phyloP scores from a whole-genome alignment of 2,797 vertebrate species.

The Tamandua tetradactyla region DNA sequence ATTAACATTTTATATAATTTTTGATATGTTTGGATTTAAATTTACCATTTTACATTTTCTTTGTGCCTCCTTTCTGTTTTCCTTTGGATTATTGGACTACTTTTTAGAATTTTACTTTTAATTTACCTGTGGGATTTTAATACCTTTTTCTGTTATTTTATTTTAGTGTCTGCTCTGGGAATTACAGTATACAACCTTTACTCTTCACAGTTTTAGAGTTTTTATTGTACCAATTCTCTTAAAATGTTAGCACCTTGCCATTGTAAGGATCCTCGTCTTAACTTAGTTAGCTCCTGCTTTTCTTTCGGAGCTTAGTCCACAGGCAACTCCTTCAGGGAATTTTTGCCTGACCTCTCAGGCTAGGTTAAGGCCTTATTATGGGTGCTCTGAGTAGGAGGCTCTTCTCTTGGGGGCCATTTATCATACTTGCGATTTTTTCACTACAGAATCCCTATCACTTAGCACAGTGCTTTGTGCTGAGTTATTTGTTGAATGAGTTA shows the following conservation, averaged over 20 bases:
- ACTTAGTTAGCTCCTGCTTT: background rate
- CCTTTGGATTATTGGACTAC: background rate
- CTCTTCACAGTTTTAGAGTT: background rate
- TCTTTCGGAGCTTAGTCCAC: background rate
- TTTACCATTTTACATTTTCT: background rate
- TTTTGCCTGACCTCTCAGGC: background rate
- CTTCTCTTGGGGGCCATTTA: background rate
- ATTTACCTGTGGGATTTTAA: background rate
- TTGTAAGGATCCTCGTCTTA: background rate
- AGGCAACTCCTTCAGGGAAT: background rate
- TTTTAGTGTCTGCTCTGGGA: background rate
- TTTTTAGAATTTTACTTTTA: background rate
- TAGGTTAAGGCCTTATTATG: background rate
- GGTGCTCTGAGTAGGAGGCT: background rate
- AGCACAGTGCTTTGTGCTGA: background rate
- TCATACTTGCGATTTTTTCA: background rate
- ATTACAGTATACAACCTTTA: background rate
- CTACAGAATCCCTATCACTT: background rate
- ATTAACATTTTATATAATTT: background rate
- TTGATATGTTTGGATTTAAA: background rate
- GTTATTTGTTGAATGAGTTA: background rate
- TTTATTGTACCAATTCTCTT: background rate
- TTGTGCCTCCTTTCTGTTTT: background rate
- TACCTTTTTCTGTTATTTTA: background rate
- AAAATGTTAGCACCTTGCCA: background rate